Base-by-base conservation (phyloP, 1,140 invertebrate species). In the Caenorhabditis brenneri region DNA sequence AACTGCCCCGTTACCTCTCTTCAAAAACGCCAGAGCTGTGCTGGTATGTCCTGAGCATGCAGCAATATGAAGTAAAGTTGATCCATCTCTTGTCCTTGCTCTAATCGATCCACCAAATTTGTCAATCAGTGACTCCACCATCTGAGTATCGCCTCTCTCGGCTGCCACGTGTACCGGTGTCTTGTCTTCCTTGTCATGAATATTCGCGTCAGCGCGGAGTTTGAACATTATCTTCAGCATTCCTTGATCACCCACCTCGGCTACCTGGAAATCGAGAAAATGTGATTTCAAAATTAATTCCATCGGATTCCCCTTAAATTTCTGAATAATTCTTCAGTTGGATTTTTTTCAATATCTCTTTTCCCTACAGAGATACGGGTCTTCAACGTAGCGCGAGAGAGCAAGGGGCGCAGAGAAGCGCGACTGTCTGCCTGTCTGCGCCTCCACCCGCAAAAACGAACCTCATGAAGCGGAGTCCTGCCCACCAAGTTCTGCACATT, bases 11-110 rank as follows among this genome's bases (percentile, higher is more conserved):
- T n/a, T 27, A 83, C 82, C 97, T 91, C 97, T 97, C 91, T 97
- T 98, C 90, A 99, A 95, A 29, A 99, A 94, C 93, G 97, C 96
- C 92, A 97, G 95, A n/a, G 97, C 97, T 86, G 97, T 99, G 87
- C 98, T 96, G 0, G 97, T 96, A 91, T 99, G 97, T 0, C 97
- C 97, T 95, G 96, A 55, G 96, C 92, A 65, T 31, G 83, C 80
- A 4, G 85, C 83, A n/a, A 85, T 88, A 12, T 87, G 86, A 22
- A 87, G 86, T 2, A 87, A 10, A 0, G 97, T 99, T 86, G 95
- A 97, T 60, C 97, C 97, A 92, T 99, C 97, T 87, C 92, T 90
- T 0, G 89, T 90, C 29, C 89, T 46, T 29, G 89, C 89, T n/a
- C 86, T 48, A 7, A 90, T 89, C 10, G 89, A 90, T 0, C 87